Percentiles rank a stretch among this genome's conserved stretches.
phyloP scores from a whole-genome alignment of 1,140 invertebrate genomes.

The Drosophila santomea region DNA sequence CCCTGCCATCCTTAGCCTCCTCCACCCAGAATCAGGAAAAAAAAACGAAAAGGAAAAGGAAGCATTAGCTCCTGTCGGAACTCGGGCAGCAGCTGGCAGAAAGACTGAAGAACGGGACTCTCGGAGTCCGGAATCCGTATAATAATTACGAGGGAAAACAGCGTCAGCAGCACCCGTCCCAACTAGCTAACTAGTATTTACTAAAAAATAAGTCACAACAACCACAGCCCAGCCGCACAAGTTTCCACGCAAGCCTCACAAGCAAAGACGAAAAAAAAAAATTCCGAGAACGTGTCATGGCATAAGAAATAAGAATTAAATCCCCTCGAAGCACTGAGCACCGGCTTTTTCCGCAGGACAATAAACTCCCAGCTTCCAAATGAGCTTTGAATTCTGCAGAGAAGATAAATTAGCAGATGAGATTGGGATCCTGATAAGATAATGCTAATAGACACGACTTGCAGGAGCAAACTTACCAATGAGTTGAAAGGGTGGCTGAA shows the following conservation, averaged over 20 bases:
- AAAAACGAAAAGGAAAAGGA: conserved; percentile 18
- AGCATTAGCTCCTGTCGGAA: conserved; percentile 43
- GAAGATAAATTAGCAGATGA: conserved; percentile 31
- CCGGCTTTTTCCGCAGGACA: conserved; percentile 19
- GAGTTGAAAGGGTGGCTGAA: background rate
- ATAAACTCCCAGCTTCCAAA: conserved; percentile 36
- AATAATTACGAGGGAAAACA: conserved; percentile 45
- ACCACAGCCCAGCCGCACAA: conserved; percentile 15
- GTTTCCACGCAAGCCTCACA: background rate
- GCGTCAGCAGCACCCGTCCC: conserved; percentile 4
- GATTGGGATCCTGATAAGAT: conserved; percentile 66
- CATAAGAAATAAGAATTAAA: conserved; percentile 45
- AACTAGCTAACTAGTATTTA: conserved; percentile 55
- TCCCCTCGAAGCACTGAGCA: conserved; percentile 22
- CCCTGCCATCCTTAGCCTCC: background rate
- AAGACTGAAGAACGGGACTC: conserved; percentile 12
- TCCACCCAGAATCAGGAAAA: too few relatives aligned
- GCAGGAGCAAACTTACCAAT: background rate
- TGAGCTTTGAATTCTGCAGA: conserved; percentile 37
- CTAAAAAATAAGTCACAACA: conserved; percentile 47
- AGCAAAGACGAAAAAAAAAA: conserved; percentile 14
- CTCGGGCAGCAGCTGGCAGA: conserved; percentile 63
- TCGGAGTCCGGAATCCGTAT: conserved; percentile 21
- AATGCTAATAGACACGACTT: conserved; percentile 67
- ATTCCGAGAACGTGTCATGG: conserved; percentile 39